These are phyloP conservation scores for Agriotes lineatus DNA, from an alignment of 2,888 invertebrate genomes.

Conservation along the genomic window DNA sequence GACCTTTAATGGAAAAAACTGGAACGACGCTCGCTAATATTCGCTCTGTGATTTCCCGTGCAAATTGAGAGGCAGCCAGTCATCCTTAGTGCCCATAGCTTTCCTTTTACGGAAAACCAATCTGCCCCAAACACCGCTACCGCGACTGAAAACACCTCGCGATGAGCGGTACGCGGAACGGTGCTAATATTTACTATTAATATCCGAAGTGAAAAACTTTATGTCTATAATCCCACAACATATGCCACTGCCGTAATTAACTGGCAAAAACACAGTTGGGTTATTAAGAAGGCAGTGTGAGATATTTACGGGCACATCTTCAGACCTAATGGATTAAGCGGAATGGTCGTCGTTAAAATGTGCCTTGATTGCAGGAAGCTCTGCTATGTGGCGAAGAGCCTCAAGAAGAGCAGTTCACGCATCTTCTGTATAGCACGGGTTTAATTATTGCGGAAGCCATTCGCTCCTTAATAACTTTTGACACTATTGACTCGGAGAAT, in stretches of 20 bases:
- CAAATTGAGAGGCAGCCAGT: too few species aligned
- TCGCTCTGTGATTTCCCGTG: not conserved
- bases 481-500: slow-evolving; percentile 9
- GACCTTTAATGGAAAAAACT: slow-evolving; percentile 1
- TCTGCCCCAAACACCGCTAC: slow-evolving; percentile 9
- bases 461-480: slow-evolving; percentile 14
- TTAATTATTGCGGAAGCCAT: slow-evolving; percentile 43
- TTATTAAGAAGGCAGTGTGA: slow-evolving; percentile 40
- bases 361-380: slow-evolving; percentile 50
- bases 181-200: slow-evolving; percentile 30
- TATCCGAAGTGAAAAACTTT: slow-evolving; percentile 18
- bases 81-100: too few species aligned
- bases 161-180: slow-evolving; percentile 20
- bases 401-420: slow-evolving; percentile 18
- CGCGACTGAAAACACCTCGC: not conserved
- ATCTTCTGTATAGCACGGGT: slow-evolving; percentile 19
- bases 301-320: slow-evolving; percentile 44
- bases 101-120: not conserved
- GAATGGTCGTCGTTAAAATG: slow-evolving; percentile 48
- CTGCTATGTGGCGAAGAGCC: slow-evolving; percentile 34
- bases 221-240: slow-evolving; percentile 31
- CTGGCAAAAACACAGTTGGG: slow-evolving; percentile 39
- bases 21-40: slow-evolving; percentile 7
- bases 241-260: slow-evolving; percentile 40
- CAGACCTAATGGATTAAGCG: slow-evolving; percentile 47